Evolutionary conservation across 1,140 invertebrate genomes (phyloP).

Genomic region (Pygmarrhopalites habei): DNA sequence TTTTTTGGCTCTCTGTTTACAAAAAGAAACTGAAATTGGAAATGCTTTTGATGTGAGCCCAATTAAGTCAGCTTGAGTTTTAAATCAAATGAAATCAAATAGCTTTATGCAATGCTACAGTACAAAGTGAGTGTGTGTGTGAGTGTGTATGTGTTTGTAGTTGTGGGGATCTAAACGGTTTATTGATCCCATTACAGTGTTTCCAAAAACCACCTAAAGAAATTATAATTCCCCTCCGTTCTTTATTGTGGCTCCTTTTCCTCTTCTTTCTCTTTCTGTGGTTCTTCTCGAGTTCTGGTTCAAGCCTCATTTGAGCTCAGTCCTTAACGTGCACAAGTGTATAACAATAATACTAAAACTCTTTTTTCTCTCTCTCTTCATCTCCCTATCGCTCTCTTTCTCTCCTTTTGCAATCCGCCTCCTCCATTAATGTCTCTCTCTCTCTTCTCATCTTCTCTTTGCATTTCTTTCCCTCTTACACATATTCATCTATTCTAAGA

Average conservation of each 20-base stretch:
- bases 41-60: slow-evolving; percentile 26
- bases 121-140: no score
- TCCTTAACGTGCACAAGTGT: background rate
- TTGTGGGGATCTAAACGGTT: background rate
- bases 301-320: slow-evolving; percentile 9
- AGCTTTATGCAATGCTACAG: background rate
- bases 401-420: no score
- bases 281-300: background rate
- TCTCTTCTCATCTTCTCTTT: no score
- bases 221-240: slow-evolving; percentile 5
- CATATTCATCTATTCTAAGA: no score
- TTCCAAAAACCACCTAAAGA: background rate
- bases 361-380: background rate
- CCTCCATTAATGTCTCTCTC: no score
- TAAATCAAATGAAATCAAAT: slow-evolving; percentile 29
- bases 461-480: no score
- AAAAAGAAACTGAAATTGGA: slow-evolving; percentile 22
- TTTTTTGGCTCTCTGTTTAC: no score
- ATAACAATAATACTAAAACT: slow-evolving; percentile 12
- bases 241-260: slow-evolving; percentile 1
- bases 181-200: slow-evolving; percentile 10
- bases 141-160: no score
- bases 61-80: slow-evolving; percentile 30
- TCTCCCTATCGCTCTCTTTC: no score
- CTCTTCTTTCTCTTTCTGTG: background rate